Conservation (phyloP, 2,113 vertebrate species). For the Oreochromis tanganicae region DNA sequence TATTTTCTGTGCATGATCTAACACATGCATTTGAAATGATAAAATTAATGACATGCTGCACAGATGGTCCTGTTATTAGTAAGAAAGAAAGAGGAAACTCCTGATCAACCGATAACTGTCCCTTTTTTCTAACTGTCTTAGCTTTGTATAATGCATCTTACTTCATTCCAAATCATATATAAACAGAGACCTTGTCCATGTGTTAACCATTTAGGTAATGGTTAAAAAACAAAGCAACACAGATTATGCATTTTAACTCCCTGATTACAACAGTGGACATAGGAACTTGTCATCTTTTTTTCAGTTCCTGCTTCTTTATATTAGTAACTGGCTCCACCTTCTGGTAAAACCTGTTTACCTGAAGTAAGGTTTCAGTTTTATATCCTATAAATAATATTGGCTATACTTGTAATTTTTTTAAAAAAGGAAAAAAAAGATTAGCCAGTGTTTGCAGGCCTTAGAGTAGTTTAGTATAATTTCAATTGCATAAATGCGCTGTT, state of each 20-base stretch:
- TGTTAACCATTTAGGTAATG: conserved; percentile 24
- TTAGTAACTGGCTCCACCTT: background rate
- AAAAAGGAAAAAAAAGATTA: accelerated
- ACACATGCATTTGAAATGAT: background rate
- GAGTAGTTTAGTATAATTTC: background rate
- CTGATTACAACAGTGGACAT: background rate
- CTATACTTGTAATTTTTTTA: background rate
- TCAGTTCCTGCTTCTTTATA: background rate
- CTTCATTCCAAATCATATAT: background rate
- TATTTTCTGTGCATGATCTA: background rate
- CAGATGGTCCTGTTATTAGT: background rate
- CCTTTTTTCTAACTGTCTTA: background rate
- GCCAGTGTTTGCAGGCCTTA: background rate
- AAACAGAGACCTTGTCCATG: background rate
- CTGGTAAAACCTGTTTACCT: background rate
- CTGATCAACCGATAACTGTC: background rate
- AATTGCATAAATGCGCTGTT: background rate
- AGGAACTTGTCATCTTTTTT: background rate
- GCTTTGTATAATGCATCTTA: background rate
- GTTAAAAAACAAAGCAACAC: background rate
- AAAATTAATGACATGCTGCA: background rate
- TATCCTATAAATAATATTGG: background rate
- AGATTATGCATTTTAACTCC: background rate
- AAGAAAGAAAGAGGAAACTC: background rate
- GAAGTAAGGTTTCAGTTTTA: background rate